Conservation (phyloP, 2,888 invertebrate species). For the Cancer borealis region DNA sequence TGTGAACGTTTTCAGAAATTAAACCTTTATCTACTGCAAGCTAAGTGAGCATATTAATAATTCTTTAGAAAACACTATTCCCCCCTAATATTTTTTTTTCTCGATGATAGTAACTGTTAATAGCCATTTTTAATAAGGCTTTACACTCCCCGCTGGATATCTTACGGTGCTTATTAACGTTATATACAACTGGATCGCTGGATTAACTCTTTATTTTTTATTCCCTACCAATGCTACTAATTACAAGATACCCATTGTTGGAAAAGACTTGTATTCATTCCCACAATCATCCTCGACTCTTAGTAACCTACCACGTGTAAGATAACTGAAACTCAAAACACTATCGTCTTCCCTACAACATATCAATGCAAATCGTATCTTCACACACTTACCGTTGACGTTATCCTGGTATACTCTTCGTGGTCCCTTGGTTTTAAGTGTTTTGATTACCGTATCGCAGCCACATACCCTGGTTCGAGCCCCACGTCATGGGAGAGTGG, state of each 20-base stretch:
- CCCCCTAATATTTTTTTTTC: neutral
- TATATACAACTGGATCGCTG: neutral
- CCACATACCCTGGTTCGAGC: neutral
- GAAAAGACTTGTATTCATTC: neutral
- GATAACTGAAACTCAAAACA: neutral
- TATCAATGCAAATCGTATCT: neutral
- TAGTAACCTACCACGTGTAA: neutral
- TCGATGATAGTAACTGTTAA: neutral
- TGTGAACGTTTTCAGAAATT: constrained; percentile 20
- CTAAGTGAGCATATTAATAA: constrained; percentile 8
- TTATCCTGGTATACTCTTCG: neutral
- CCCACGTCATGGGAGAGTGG: neutral
- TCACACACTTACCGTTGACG: neutral
- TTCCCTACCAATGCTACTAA: neutral
- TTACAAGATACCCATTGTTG: neutral
- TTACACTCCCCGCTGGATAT: neutral
- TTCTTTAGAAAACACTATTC: constrained; percentile 11
- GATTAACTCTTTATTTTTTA: neutral
- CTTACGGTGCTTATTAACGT: neutral
- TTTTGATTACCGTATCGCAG: neutral
- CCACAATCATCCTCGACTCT: neutral
- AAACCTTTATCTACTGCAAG: constrained; percentile 10
- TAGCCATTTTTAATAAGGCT: neutral
- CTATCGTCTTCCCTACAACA: neutral
- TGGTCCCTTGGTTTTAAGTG: neutral